Conservation (phyloP, 2,113 vertebrate species). For the Chamaetylas fuelleborni region DNA sequence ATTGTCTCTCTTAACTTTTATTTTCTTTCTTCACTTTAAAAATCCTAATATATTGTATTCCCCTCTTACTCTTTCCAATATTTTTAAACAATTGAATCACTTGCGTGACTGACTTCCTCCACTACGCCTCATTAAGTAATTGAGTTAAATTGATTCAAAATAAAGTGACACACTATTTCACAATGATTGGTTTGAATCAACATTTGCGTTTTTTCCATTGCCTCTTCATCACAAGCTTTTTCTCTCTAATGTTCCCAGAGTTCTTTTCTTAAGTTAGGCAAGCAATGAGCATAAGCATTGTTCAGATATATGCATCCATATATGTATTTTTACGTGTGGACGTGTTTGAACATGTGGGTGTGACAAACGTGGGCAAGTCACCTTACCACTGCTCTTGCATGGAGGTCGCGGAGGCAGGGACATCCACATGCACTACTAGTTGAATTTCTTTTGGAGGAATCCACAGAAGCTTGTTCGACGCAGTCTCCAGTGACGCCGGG, state of each 20-base stretch:
- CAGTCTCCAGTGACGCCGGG: too few species aligned
- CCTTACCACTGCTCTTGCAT: too few species aligned
- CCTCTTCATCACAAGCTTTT: neutral
- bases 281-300: neutral
- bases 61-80: neutral
- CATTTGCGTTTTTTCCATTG: slow-evolving; percentile 27
- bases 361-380: too few species aligned
- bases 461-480: too few species aligned
- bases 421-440: too few species aligned
- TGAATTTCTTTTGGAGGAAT: too few species aligned
- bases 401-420: too few species aligned
- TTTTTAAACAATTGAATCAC: slow-evolving; percentile 48
- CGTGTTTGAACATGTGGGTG: too few species aligned
- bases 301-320: too few species aligned
- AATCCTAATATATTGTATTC: neutral
- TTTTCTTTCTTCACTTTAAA: neutral
- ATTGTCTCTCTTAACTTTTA: neutral
- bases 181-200: slow-evolving; percentile 40
- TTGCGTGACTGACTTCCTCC: neutral
- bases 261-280: neutral
- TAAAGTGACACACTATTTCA: slow-evolving; percentile 54
- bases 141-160: slow-evolving; percentile 55
- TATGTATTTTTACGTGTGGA: too few species aligned
- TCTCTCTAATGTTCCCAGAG: neutral
- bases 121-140: slow-evolving; percentile 47